Evolutionary conservation across 2,797 vertebrate genomes (phyloP).

Genomic region (Atherinosoma microstoma): DNA sequence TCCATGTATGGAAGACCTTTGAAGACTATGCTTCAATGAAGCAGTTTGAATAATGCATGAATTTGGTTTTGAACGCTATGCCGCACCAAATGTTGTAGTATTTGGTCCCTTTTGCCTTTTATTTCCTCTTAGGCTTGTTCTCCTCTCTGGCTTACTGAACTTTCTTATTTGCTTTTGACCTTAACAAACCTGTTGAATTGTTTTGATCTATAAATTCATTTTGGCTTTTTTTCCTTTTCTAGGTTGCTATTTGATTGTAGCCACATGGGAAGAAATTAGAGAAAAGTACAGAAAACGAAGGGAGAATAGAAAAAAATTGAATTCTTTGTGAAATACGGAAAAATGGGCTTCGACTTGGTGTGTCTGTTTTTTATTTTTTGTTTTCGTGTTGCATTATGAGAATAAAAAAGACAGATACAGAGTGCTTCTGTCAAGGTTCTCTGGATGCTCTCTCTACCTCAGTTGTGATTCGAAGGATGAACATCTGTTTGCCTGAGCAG

Average conservation of each 20-base stretch:
- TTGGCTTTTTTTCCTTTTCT: constrained; percentile 37
- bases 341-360: constrained; percentile 20
- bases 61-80: constrained; percentile 47
- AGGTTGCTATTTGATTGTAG: constrained; percentile 11
- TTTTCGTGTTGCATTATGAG: constrained; percentile 15
- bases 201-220: constrained; percentile 47
- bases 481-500: constrained; percentile 52
- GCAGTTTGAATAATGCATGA: constrained; percentile 75
- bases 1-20: constrained; percentile 58
- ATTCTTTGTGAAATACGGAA: constrained; percentile 27
- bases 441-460: constrained; percentile 12
- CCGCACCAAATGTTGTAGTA: constrained; percentile 54
- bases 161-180: constrained; percentile 15
- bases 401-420: constrained; percentile 29
- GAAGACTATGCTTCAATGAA: constrained; percentile 69
- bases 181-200: constrained; percentile 14
- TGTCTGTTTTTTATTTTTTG: constrained; percentile 36
- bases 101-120: constrained; percentile 45
- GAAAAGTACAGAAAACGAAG: neutral
- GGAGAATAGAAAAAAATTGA: neutral
- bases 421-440: constrained; percentile 22
- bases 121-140: constrained; percentile 2
- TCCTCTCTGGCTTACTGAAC: constrained; percentile 23
- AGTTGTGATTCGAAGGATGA: constrained; percentile 37
- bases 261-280: constrained; percentile 13